Evolutionary conservation across 1,140 invertebrate species (phyloP).

Genomic region (Drosophila nannoptera): DNA sequence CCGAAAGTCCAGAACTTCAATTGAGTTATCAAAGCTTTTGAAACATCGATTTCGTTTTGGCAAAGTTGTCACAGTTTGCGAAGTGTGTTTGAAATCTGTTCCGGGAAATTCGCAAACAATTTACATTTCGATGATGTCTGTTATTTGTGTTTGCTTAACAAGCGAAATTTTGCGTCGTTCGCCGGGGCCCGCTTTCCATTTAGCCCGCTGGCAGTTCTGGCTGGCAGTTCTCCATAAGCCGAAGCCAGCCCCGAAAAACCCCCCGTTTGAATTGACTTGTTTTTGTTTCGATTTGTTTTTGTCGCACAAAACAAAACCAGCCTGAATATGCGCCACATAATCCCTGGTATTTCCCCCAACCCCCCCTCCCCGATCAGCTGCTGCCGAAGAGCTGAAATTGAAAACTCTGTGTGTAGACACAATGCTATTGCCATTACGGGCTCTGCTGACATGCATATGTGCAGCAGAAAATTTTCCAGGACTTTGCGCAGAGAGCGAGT

Average conservation of each 20-base stretch:
- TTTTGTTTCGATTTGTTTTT: not conserved
- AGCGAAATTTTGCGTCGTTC: conserved; percentile 1
- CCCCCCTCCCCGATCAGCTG: not conserved
- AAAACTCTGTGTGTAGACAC: conserved; percentile 74
- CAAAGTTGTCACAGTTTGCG: not conserved
- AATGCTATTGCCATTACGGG: conserved; percentile 64
- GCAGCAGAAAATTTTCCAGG: conserved; percentile 48
- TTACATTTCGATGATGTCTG: conserved; percentile 38
- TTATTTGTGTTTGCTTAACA: conserved; percentile 3
- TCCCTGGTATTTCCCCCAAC: not conserved
- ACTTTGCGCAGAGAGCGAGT: not conserved
- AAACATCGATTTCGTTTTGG: conserved; percentile 6
- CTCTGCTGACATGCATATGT: conserved; percentile 62
- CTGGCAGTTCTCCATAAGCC: conserved; percentile 14
- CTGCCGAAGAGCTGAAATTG: conserved; percentile 64
- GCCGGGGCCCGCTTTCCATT: not conserved
- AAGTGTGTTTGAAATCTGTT: conserved; percentile 17
- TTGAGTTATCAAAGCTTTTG: not conserved
- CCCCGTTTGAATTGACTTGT: conserved; percentile 30
- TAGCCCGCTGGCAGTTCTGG: conserved; percentile 1
- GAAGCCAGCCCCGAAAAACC: conserved; percentile 26
- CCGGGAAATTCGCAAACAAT: conserved; percentile 41
- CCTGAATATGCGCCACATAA: conserved; percentile 28
- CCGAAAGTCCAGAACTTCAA: not conserved
- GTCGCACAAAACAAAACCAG: conserved; percentile 19